Evolutionary conservation across 2,113 vertebrate genomes (phyloP), one percentile per base, ranked within the genome.

Genomic region (Cyanistes caeruleus): DNA sequence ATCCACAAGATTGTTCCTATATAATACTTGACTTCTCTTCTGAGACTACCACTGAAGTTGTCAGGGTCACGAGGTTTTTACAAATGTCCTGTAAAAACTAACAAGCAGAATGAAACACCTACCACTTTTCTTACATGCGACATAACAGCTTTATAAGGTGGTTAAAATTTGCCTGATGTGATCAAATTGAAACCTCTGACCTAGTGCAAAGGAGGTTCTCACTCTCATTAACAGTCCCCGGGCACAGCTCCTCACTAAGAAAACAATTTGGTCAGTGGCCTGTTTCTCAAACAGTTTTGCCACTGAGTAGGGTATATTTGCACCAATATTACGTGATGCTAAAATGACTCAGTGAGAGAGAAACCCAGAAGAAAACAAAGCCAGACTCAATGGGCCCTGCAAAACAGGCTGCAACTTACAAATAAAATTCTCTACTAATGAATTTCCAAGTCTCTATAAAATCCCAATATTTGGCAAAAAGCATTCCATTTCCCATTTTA

Each of bases 401-500:
- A 94, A 78, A 94, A 86, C 25, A 86, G 31, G 9, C 58, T 93
- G 73, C 27, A 74, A 15, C 39, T 63, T 75, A 90, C 30, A 49
- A 91, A 90, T 70, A 88, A 79, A 92, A 94, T 64, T 64, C 75
- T 79, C 28, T 62, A 51, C 51, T 67, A 82, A 89, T 7, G 12
- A 73, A 55, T 93, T 93, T 95, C 92, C 69, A 93, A 86, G 62
- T 70, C 55, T 87, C 68, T 73, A 23, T 59, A 85, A 97, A 96
- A 97, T 59, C 70, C 64, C 64, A 92, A 4, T 95, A 91, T 96
- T 94, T 96, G 90, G 84, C 91, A 94, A 80, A 79, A 60, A 53
- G 15, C 4, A 0, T 69, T 86, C 64, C 19, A 70, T 63, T 91
- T 77, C 72, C 67, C 81, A 81, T 62, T 93, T 93, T 76, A 67